Evolutionary conservation across 1,140 invertebrate genomes (phyloP).

Genomic region (Ruditapes philippinarum): DNA sequence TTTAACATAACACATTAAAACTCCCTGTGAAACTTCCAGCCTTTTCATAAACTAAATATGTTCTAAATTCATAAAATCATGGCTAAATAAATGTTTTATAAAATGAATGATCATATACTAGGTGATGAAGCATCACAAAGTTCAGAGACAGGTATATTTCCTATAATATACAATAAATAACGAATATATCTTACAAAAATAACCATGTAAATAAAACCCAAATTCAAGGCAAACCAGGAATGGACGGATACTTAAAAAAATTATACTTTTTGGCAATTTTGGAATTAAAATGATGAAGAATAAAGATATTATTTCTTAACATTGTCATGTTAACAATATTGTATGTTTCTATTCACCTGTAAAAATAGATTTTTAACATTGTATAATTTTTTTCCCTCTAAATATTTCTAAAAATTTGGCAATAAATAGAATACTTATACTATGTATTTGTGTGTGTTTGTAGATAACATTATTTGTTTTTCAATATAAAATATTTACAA

Average conservation of each 20-base stretch:
- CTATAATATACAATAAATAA: conserved; percentile 31
- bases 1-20: no score
- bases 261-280: conserved; percentile 4
- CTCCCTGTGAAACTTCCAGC: no score
- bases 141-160: not conserved
- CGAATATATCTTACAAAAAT: conserved; percentile 7
- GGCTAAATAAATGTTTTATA: no score
- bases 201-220: not conserved
- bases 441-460: not conserved
- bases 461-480: not conserved
- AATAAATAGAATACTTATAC: not conserved
- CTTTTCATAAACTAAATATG: no score
- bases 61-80: no score
- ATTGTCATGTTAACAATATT: not conserved
- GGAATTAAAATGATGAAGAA: not conserved
- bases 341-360: not conserved
- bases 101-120: no score
- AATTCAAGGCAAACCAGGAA: not conserved
- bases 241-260: not conserved
- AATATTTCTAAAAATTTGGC: not conserved
- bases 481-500: not conserved
- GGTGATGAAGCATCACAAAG: no score
- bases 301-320: no score
- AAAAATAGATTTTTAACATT: not conserved
- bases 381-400: no score